Conservation (phyloP, 2,888 invertebrate species). For the Brachyopa scutellaris region DNA sequence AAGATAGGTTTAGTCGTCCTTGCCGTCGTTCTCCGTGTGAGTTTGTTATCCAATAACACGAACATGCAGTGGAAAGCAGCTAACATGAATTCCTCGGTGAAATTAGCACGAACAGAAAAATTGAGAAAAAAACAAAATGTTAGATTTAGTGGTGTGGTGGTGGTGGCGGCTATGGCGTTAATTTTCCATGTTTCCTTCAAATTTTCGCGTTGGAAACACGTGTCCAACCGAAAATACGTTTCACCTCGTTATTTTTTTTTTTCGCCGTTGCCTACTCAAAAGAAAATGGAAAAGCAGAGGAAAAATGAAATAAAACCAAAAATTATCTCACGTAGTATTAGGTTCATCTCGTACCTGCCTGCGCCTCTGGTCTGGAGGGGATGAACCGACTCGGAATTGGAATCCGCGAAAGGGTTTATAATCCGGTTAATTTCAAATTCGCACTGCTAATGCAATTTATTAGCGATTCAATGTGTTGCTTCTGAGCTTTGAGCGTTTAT, state of each 20-base stretch:
- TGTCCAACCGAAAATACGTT: conserved; percentile 5
- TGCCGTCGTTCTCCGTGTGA: conserved; percentile 4
- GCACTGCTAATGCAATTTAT: conserved; percentile 71
- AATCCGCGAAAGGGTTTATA: conserved; percentile 65
- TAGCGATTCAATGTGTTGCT: conserved; percentile 64
- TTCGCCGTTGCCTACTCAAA: neutral
- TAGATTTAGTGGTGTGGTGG: neutral
- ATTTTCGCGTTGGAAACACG: conserved; percentile 5
- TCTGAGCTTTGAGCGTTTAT: conserved; percentile 23
- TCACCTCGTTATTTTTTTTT: neutral
- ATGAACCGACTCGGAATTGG: conserved; percentile 12
- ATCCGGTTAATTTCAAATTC: conserved; percentile 70
- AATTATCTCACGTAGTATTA: conserved; percentile 59
- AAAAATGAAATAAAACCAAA: neutral
- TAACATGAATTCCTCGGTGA: conserved; percentile 51
- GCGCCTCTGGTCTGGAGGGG: no score
- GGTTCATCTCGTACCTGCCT: conserved; percentile 48
- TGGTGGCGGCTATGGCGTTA: conserved; percentile 1
- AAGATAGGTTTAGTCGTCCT: conserved; percentile 23
- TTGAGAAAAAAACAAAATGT: neutral
- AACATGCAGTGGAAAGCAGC: conserved; percentile 3
- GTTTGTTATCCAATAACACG: conserved; percentile 47
- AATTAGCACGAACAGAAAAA: conserved; percentile 56
- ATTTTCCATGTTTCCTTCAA: conserved; percentile 26
- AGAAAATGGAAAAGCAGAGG: neutral